Evolutionary conservation across 1,140 invertebrate species (phyloP).

Genomic region (Zaprionus nigranus): DNA sequence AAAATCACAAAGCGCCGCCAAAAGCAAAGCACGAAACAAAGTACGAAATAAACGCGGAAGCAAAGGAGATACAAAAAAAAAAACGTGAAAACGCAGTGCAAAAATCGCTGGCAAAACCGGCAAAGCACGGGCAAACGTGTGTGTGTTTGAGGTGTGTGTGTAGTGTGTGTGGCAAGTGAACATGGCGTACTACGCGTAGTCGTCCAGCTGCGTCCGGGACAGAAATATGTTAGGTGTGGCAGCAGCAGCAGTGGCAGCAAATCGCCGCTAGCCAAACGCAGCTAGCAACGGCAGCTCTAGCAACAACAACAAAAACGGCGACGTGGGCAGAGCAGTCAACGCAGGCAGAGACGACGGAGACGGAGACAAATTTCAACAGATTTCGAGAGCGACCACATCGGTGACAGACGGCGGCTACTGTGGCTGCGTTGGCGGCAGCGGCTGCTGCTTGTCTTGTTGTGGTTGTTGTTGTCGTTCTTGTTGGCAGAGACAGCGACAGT

Average conservation of each 20-base stretch:
- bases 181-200: constrained; percentile 27
- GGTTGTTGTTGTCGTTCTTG: constrained; percentile 24
- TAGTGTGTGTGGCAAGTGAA: constrained; percentile 26
- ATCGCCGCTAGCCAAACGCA: constrained; percentile 27
- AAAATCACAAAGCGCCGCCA: constrained; percentile 16
- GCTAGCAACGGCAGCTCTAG: constrained; percentile 20
- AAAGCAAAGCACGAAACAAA: constrained; percentile 20
- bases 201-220: constrained; percentile 7
- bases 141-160: constrained; percentile 1
- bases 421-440: constrained; percentile 14
- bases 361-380: constrained; percentile 2
- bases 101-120: constrained; percentile 41
- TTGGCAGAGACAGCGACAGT: constrained; percentile 38
- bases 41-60: constrained; percentile 7
- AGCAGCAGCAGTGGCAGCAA: constrained; percentile 14
- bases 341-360: constrained; percentile 2
- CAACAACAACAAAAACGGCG: constrained; percentile 25
- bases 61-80: constrained; percentile 10
- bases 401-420: constrained; percentile 40
- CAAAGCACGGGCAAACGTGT: constrained; percentile 33
- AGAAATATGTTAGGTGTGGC: constrained; percentile 52
- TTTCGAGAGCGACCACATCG: constrained; percentile 16
- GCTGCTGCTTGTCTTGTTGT: constrained; percentile 38
- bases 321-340: neutral
- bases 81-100: constrained; percentile 27